Base-by-base conservation (phyloP, 2,888 invertebrate species). In the Meganola albula region DNA sequence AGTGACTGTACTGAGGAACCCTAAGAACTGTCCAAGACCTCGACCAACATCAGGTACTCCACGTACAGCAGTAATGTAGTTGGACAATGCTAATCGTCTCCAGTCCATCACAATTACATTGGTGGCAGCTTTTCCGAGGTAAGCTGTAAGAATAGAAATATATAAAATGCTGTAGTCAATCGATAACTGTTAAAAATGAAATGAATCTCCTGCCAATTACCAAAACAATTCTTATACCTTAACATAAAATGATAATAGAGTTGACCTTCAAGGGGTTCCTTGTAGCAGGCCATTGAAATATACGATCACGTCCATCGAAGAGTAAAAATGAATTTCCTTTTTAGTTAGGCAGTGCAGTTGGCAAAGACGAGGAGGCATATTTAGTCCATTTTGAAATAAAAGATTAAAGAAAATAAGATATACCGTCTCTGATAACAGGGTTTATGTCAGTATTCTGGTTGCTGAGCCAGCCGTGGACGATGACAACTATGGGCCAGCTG, bases 21-120 rank as follows among this genome's bases (percentile, higher is more conserved):
- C 42, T 14, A 84, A 27, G 46, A 82, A 77, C 22, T 56, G 50
- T n/a, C 78, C 83, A 0, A 80, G 47, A 2, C 63, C 67, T 10
- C 58, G 58, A 0, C 77, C 77, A 0, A 74, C 60, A 0, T 49
- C 57, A 4, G 77, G 68, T 2, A 76, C 63, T 22, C 69, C 67
- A 4, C 12, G 12, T 2, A 52, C 66, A 22, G 80, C 68, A 1
- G 69, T 54, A 4, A 48, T 36, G 37, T 76, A 75, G 33, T 54
- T 48, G 1, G 44, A 38, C 0, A 34, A 2, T 0, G 71, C 64
- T 0, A 68, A 51, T 2, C 54, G 50, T 12, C 68, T 62, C 78
- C 77, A 80, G 49, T 77, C 76, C 11, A 80, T 12, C 0, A 68
- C 48, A 10, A 79, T 72, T 0, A 79, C 62, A 34, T 79, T 79